Evolutionary conservation across 2,797 vertebrate species (phyloP).

Genomic region (Enteromius radiatus): DNA sequence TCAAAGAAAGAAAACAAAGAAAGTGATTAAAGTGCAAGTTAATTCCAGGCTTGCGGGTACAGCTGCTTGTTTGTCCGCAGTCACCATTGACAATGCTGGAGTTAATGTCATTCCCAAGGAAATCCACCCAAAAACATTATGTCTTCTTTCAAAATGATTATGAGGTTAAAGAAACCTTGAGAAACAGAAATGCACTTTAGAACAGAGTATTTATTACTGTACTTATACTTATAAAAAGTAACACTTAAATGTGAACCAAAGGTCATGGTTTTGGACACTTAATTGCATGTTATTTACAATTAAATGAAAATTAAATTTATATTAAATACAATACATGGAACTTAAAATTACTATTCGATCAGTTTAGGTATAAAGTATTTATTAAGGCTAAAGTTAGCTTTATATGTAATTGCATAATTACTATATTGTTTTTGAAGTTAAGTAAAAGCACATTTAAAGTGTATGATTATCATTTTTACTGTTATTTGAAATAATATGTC

Average conservation of each 20-base stretch:
- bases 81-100: background rate
- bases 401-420: background rate
- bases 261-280: background rate
- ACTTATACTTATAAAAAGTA: background rate
- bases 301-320: background rate
- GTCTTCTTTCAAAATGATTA: background rate
- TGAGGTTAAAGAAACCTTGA: background rate
- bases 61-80: constrained; percentile 12
- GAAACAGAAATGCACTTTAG: background rate
- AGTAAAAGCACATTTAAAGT: no score
- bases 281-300: background rate
- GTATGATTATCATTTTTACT: no score
- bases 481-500: no score
- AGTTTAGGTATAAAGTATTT: background rate
- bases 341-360: background rate
- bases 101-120: constrained; percentile 20
- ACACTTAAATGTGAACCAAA: background rate
- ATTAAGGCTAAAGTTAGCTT: background rate
- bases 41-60: constrained; percentile 12
- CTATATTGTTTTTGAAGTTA: background rate
- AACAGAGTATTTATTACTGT: background rate
- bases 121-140: background rate
- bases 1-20: constrained; percentile 20
- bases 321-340: background rate
- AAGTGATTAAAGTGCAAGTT: constrained; percentile 31